Evolutionary conservation across 2,113 vertebrate genomes (phyloP), one percentile per base, ranked within the genome.

Genomic region (Brevimyrus niger): DNA sequence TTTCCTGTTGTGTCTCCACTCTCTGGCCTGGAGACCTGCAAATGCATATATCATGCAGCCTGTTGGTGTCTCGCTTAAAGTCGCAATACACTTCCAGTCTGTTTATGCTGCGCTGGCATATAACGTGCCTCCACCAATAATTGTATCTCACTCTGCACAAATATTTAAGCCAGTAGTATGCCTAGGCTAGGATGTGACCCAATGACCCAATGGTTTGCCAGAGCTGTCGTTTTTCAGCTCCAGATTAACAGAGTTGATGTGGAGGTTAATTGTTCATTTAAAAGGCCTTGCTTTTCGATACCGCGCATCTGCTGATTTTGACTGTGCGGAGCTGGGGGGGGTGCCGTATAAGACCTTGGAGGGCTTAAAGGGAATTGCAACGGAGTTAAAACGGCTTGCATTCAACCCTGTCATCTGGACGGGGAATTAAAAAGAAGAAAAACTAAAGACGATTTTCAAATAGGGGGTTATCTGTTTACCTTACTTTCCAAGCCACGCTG

Each of bases 201-300:
- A 51, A 9, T 53, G 50, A 53, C 85, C 85, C 47, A 1, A 9
- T 23, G 85, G 50, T 15, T 47, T 21, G 31, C 27, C 2, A 13
- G 48, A 51, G n/a, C 85, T 35, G n/a, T 47, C 17, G 44, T 53
- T 87, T 55, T 53, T 35, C 48, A 19, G 27, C 48, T 47, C 50
- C 31, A 86, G 82, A 76, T 86, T 58, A 23, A 35, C 9, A 51
- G 44, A 48, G 53, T 87, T 87, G 87, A 89, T 47, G 87, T 88
- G 42, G 55, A 88, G 69, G 87, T 91, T 89, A 89, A 90, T 87
- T 73, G 86, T 91, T 89, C 47, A 89, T 88, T 90, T 92, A 89
- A 88, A 88, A 88, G 84, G 85, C 9, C 86, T 69, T 27, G 84
- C 84, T 61, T 83, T 90, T 85, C 89, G 10, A 13, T 7, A 19